Base-by-base conservation (phyloP, 2,797 vertebrate genomes). In the Steatocranus sp. region DNA sequence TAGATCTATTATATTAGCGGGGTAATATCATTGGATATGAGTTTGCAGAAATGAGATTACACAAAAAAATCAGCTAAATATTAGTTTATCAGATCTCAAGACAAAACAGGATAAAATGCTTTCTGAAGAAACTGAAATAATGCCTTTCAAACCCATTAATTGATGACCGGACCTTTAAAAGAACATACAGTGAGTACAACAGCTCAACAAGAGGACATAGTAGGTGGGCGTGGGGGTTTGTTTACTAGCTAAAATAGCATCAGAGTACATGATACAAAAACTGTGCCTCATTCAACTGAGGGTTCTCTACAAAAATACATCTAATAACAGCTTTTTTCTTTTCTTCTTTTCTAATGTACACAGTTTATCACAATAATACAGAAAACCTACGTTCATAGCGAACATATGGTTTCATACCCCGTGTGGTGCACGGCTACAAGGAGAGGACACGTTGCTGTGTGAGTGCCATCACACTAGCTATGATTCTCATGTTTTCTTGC, bases 261-360 rank as follows among this genome's bases (percentile, higher is more conserved):
- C 78, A 75, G 84, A 87, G 68, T 80, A 89, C 88, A 88, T 83
- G 79, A 88, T 92, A 92, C 73, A 93, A 94, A 92, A 93, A 73
- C 87, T 63, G 56, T 48, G 80, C 91, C 92, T 91, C 91, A 89
- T 92, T 93, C 87, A 93, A 91, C 86, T 92, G 91, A 93, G 93
- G 91, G 48, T 82, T 86, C 34, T 66, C 93, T 95, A 94, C 90
- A 95, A 95, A 95, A 94, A 95, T 94, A 95, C 93, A 89, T 92
- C 89, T 89, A 93, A 85, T 87, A 89, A 89, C 91, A 89, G 80
- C 66, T 75, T 90, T 14, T 84, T 61, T 73, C n/a, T n/a, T 78
- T 38, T 4, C 51, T 41, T 49, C 18, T 46, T 30, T 34, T 90
- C 88, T 94, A 89, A 88, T 93, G 61, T 90, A 91, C 85, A 91